Base-by-base conservation (phyloP, 1,140 invertebrate genomes). In the Ceratitis capitata region DNA sequence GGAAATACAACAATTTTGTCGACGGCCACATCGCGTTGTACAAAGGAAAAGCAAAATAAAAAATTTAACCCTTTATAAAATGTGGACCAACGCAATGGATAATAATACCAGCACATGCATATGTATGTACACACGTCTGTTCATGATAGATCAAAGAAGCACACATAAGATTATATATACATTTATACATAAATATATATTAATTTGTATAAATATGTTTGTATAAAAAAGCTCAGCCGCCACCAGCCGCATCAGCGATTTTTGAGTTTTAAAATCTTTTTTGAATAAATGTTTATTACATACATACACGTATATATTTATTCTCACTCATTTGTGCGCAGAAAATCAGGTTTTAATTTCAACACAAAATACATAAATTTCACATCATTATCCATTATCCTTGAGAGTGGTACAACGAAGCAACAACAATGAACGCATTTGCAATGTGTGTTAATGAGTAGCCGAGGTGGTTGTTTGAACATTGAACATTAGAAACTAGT, bases 301-400 rank as follows among this genome's bases (percentile, higher is more conserved):
- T 78, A 42, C 6, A n/a, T 19, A 9, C 19, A 78, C 39, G 69
- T 35, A 78, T 42, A 42, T 78, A 19, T 83, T 16, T 83, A 0
- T 83, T 83, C 74, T 85, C 82, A 86, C 82, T 84, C 56, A 82
- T 85, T 86, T 85, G 78, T 74, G 84, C n/a, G n/a, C 85, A 83
- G 53, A 88, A 87, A 90, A 90, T 90, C 89, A 88, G 89, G 89
- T 89, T 91, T 89, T 89, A 89, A 88, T 90, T 89, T 85, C 89
- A 89, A 90, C 87, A 90, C 89, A 90, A 90, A 90, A 90, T 90
- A 89, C 89, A 90, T 90, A 90, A 90, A 90, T 90, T 90, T 88
- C 87, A 87, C 88, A 90, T 90, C 88, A 90, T 91, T 91, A 91
- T 89, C 86, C 78, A n/a, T n/a, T n/a, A n/a, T n/a, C n/a, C n/a